phyloP scores from a whole-genome alignment of 2,888 invertebrate genomes.

The Leptopterna dolabrata region DNA sequence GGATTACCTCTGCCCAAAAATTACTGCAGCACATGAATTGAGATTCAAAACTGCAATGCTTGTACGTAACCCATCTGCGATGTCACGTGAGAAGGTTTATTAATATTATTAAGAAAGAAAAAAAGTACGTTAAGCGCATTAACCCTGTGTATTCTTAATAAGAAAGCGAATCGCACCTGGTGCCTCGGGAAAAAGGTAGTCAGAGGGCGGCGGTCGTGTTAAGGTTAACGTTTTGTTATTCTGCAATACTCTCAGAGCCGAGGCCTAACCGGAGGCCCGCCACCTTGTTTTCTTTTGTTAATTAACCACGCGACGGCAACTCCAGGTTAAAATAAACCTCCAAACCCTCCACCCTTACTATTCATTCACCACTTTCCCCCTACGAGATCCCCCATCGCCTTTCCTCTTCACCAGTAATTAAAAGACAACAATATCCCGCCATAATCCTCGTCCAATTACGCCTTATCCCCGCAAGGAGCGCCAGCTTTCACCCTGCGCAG shows the following conservation, averaged over 20 bases:
- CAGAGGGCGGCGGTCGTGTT: not conserved
- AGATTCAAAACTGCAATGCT: not conserved
- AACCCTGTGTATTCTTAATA: not conserved
- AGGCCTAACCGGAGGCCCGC: not conserved
- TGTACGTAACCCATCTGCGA: not conserved
- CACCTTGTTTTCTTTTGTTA: slow-evolving; percentile 51
- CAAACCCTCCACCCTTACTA: not conserved
- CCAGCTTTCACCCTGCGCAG: not conserved
- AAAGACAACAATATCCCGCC: slow-evolving; percentile 41
- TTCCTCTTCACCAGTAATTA: slow-evolving; percentile 33
- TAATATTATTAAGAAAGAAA: not conserved
- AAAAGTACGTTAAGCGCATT: not conserved
- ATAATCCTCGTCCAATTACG: slow-evolving; percentile 41
- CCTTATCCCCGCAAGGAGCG: slow-evolving; percentile 35
- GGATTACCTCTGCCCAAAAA: too few species aligned
- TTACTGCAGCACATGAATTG: not conserved
- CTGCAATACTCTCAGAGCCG: not conserved
- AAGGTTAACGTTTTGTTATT: slow-evolving; percentile 7
- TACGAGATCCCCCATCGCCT: not conserved
- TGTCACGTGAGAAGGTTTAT: not conserved
- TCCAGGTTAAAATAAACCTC: slow-evolving; percentile 50
- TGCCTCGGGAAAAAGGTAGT: not conserved
- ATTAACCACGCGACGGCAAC: slow-evolving; percentile 46
- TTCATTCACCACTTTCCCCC: not conserved
- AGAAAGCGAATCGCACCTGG: not conserved